A percentile compares a stretch with the other conserved stretches of the same genome.
Evolutionary conservation across 1,140 invertebrate genomes (phyloP).

Genomic region (Macrotrachela quadricornifera): DNA sequence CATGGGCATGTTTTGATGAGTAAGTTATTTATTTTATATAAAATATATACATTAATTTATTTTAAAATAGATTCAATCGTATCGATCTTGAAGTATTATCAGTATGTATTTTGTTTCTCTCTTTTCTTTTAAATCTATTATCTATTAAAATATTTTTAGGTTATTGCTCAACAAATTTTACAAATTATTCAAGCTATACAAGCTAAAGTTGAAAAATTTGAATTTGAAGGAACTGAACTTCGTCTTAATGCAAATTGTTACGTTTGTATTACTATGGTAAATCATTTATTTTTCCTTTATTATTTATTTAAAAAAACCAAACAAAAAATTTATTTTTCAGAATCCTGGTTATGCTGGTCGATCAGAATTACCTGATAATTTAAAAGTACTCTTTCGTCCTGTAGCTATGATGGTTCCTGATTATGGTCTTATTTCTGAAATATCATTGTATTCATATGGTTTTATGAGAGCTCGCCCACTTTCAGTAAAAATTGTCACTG

Average conservation of each 20-base stretch:
- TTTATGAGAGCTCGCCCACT: conserved; percentile 28
- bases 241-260: conserved; percentile 29
- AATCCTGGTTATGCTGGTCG: conserved; percentile 33
- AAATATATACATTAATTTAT: too few species aligned
- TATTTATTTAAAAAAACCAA: too few species aligned
- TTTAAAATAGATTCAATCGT: conserved; percentile 20
- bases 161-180: conserved; percentile 37
- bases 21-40: too few species aligned
- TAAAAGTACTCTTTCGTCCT: conserved; percentile 37
- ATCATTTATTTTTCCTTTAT: too few species aligned
- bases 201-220: conserved; percentile 20
- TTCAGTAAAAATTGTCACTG: conserved; percentile 32
- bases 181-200: conserved; percentile 31
- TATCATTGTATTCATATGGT: conserved; percentile 31
- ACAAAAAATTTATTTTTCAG: conserved; percentile 17
- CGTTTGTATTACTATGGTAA: conserved; percentile 30
- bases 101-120: conserved; percentile 10
- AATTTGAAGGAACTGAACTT: conserved; percentile 31
- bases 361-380: conserved; percentile 31
- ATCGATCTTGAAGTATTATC: conserved; percentile 32
- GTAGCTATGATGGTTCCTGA: conserved; percentile 82
- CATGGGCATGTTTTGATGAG: conserved; percentile 33
- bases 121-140: too few species aligned
- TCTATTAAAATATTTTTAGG: too few species aligned
- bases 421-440: conserved; percentile 33